phyloP scores from a whole-genome alignment of 2,797 vertebrate genomes.

The Acanthiza pusilla region DNA sequence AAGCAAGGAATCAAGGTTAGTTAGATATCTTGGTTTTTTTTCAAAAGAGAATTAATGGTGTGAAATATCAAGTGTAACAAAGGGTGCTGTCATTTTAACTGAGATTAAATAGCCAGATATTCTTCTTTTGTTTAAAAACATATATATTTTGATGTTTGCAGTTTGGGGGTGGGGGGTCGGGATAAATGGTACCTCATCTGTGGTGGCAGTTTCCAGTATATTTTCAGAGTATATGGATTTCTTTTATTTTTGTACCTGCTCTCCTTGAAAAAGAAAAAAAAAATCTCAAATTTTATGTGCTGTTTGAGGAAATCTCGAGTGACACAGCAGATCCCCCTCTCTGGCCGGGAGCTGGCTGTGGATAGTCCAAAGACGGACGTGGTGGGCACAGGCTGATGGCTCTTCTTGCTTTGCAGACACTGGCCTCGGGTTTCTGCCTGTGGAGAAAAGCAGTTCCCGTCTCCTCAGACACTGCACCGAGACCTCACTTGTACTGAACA shows the following conservation, averaged over 20 bases:
- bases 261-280: conserved; percentile 58
- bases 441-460: not conserved
- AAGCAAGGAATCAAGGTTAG: conserved; percentile 67
- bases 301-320: conserved; percentile 49
- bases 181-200: conserved; percentile 70
- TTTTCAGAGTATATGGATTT: conserved; percentile 72
- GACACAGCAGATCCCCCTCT: conserved; percentile 21
- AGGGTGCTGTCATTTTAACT: conserved; percentile 73
- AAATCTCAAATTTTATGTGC: conserved; percentile 45
- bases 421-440: not conserved
- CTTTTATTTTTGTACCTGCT: conserved; percentile 74
- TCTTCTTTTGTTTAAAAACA: conserved; percentile 71
- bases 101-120: conserved; percentile 69
- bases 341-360: not conserved
- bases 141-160: conserved; percentile 68
- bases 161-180: conserved; percentile 43
- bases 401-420: conserved; percentile 2
- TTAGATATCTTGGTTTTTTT: conserved; percentile 44
- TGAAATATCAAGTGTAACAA: conserved; percentile 70
- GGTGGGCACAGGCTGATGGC: conserved; percentile 17
- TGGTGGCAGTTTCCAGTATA: conserved; percentile 68
- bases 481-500: conserved; percentile 13
- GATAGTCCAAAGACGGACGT: not conserved
- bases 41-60: conserved; percentile 59
- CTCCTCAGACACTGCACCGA: not conserved